phyloP scores from a whole-genome alignment of 2,888 invertebrate species.

The Acanthopleura granulata region DNA sequence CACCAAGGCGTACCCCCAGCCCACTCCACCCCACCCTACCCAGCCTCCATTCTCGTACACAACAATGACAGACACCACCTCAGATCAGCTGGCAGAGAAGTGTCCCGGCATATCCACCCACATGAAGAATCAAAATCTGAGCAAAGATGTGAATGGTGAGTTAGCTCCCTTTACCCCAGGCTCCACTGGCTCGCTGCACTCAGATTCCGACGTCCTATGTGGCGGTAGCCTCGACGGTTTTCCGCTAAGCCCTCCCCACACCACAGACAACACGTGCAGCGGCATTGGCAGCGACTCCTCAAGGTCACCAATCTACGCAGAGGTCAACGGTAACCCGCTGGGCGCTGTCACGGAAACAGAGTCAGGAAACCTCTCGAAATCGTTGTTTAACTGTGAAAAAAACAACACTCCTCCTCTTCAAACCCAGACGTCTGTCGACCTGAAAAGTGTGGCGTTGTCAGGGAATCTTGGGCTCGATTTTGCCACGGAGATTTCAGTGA shows the following conservation, averaged over 20 bases:
- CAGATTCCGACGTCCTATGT: neutral
- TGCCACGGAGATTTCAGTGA: neutral
- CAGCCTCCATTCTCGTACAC: constrained; percentile 45
- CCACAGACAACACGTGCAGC: constrained; percentile 11
- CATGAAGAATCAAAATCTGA: constrained; percentile 52
- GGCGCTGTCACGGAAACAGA: neutral
- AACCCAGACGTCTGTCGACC: neutral
- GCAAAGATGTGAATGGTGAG: neutral
- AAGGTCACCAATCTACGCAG: neutral
- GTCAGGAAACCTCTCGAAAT: neutral
- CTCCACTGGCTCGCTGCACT: neutral
- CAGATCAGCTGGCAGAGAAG: constrained; percentile 58
- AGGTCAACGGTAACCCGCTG: neutral
- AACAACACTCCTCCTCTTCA: neutral
- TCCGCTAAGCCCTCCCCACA: neutral
- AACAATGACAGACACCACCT: constrained; percentile 59
- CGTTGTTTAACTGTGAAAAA: neutral
- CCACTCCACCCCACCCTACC: neutral
- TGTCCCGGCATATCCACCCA: constrained; percentile 61
- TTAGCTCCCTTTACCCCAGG: constrained; percentile 8
- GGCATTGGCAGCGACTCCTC: constrained; percentile 8
- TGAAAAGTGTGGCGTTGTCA: neutral
- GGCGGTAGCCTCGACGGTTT: constrained; percentile 9
- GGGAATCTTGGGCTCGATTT: neutral
- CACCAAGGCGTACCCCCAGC: neutral